A percentile compares a stretch with the other conserved stretches of the same genome.
Evolutionary conservation across 2,888 invertebrate genomes (phyloP).

Genomic region (Lasius fuliginosus): DNA sequence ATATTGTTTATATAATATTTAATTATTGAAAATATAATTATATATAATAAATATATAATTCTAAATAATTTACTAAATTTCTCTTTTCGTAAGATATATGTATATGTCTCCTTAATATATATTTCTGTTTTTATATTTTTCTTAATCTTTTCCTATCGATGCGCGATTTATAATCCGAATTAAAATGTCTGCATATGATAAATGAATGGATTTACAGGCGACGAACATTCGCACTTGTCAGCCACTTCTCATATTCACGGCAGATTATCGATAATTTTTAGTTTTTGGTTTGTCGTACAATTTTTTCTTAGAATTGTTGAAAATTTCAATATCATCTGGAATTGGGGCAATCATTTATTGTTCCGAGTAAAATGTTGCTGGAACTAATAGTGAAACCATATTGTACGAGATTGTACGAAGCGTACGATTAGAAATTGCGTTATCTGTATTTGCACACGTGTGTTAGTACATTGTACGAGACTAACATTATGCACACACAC

Average conservation of each 20-base stretch:
- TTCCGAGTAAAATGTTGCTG: slow-evolving; percentile 17
- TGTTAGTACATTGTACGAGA: slow-evolving; percentile 57
- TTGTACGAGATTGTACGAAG: slow-evolving; percentile 54
- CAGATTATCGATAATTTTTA: slow-evolving; percentile 33
- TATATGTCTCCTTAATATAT: background rate
- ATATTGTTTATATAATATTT: slow-evolving; percentile 16
- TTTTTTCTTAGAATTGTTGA: background rate
- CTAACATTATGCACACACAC: slow-evolving; percentile 54
- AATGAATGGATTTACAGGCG: slow-evolving; percentile 3
- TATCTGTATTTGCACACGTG: slow-evolving; percentile 67
- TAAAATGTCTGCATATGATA: slow-evolving; percentile 14
- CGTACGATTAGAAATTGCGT: slow-evolving; percentile 56
- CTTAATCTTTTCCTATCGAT: background rate
- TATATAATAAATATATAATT: too few species aligned
- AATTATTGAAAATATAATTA: background rate
- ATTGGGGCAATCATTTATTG: slow-evolving; percentile 52
- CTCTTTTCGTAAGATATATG: slow-evolving; percentile 7
- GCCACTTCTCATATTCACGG: slow-evolving; percentile 59
- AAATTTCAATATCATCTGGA: slow-evolving; percentile 41
- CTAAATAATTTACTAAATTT: background rate
- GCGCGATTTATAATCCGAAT: slow-evolving; percentile 1
- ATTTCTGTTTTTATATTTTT: background rate
- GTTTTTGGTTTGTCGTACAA: slow-evolving; percentile 27
- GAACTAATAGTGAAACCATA: slow-evolving; percentile 30
- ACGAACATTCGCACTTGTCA: slow-evolving; percentile 34